A percentile compares a stretch with the other conserved stretches of the same genome.
Conservation (phyloP, 2,797 vertebrate genomes). For the Muscicapa striata region DNA sequence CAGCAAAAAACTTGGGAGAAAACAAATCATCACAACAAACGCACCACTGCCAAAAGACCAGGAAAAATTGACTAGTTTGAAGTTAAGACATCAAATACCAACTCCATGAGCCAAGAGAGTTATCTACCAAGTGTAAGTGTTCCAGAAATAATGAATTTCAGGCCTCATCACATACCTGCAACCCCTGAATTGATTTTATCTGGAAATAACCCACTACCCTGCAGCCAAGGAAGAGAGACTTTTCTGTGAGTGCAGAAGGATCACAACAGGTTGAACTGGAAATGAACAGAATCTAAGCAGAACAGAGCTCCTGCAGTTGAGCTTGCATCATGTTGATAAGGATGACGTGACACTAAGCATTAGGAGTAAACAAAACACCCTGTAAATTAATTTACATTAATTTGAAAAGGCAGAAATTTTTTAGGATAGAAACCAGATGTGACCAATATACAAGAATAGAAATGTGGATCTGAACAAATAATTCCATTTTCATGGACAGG, state of each 20-base stretch:
- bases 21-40: neutral
- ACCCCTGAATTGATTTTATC: neutral
- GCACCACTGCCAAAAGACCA: neutral
- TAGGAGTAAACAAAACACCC: neutral
- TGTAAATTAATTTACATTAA: neutral
- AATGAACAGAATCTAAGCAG: neutral
- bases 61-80: neutral
- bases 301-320: neutral
- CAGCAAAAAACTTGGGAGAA: neutral
- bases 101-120: neutral
- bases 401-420: neutral
- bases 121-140: neutral
- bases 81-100: neutral
- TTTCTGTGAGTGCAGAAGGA: neutral
- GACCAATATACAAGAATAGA: neutral
- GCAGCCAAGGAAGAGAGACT: neutral
- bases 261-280: accelerated
- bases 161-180: neutral
- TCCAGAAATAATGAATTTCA: neutral
- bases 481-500: neutral
- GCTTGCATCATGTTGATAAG: neutral
- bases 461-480: neutral
- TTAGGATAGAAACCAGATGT: neutral
- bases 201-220: neutral
- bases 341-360: neutral